Percentiles rank a stretch among this genome's conserved stretches.
Evolutionary conservation across 2,888 invertebrate species (phyloP).

Genomic region (Eupithecia tripunctaria): DNA sequence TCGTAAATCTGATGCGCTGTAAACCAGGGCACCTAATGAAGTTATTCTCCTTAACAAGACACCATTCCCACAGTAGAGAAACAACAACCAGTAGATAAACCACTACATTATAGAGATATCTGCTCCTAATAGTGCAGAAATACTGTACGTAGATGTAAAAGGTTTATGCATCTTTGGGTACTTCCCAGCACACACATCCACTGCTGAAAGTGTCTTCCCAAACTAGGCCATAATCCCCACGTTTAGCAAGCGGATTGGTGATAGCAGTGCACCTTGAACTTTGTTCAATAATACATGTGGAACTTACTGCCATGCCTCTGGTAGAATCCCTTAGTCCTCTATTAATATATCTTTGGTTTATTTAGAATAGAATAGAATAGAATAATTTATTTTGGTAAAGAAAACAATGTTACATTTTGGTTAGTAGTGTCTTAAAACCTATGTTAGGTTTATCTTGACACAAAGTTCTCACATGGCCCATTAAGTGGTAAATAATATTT

Average conservation of each 20-base stretch:
- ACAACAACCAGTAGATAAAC: background rate
- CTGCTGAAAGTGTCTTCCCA: background rate
- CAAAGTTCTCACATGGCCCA: too few relatives aligned
- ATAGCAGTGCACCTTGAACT: background rate
- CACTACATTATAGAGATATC: background rate
- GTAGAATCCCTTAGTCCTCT: background rate
- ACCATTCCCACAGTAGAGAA: background rate
- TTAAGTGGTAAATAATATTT: too few relatives aligned
- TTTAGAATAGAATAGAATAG: too few relatives aligned
- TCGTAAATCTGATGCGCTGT: constrained; percentile 71
- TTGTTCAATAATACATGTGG: background rate
- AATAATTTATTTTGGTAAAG: too few relatives aligned
- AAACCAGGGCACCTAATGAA: constrained; percentile 43
- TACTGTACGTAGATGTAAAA: background rate
- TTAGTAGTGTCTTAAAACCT: too few relatives aligned
- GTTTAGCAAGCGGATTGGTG: background rate
- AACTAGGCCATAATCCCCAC: too few relatives aligned
- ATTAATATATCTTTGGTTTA: background rate
- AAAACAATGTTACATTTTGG: too few relatives aligned
- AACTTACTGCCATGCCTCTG: background rate
- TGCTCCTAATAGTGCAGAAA: background rate
- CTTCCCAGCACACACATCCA: background rate
- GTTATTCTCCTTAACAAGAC: background rate
- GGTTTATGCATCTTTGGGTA: background rate
- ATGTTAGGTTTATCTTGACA: too few relatives aligned